Evolutionary conservation across 2,797 vertebrate species (phyloP), one percentile per base, ranked within the genome.

Genomic region (Zonotrichia albicollis): DNA sequence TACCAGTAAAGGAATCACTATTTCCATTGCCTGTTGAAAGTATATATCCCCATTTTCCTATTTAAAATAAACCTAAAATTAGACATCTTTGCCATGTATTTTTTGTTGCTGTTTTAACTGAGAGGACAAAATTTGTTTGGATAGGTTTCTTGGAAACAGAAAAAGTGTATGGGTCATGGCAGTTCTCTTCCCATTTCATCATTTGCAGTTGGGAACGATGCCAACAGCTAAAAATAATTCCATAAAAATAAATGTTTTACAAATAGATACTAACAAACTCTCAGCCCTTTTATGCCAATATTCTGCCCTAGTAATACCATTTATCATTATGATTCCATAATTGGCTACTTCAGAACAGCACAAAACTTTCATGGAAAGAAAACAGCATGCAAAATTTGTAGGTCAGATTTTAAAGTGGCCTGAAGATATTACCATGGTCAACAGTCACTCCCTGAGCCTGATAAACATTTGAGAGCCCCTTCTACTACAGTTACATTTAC

Each of bases 171-270:
- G 67, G 53, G 82, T 84, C 54, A 0, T 80, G 77, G 87, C 82
- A 93, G 90, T 74, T 95, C 75, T 93, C 46, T 66, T 96, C 60
- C 66, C 60, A 70, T 94, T 64, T 93, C 93, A 83, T 68, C 78
- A 87, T 94, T 81, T 96, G 94, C 43, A 87, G 32, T 76, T 80
- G 88, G 96, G 85, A 97, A 87, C 1, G 1, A 88, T 0, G 75
- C 92, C 96, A 94, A 84, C 16, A 75, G 46, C 89, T 96, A 97
- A 97, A 97, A 96, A 96, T 97, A 97, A 68, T 94, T 91, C 81
- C 42, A 70, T 87, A 71, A 94, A 94, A 96, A 91, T 95, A 97
- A 95, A 94, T 62, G 32, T 74, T 93, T 77, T 76, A 72, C 53
- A 92, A 94, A 85, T 60, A 81, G 89, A 94, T 90, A 78, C 88